Conservation (phyloP, 35 echinoderm and acorn worm species). For the Ophiothrix spiculata region DNA sequence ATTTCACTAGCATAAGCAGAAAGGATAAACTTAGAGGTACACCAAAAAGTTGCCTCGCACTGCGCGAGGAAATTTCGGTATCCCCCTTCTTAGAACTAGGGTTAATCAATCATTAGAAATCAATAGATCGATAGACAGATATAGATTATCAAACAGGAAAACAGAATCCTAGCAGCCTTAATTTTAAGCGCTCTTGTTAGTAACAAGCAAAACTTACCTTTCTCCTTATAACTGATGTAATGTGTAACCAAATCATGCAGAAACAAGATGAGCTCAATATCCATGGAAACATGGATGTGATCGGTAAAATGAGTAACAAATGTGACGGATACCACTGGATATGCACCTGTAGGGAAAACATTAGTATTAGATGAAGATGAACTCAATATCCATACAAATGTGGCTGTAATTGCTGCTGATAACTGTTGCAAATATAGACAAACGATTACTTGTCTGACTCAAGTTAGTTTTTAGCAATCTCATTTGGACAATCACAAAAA, state of each 20-base stretch:
- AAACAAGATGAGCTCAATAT: constrained; percentile 91
- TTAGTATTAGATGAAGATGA: no score
- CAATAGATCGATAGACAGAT: background rate
- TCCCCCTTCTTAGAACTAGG: background rate
- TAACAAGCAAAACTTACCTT: constrained; percentile 50
- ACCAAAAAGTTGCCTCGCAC: background rate
- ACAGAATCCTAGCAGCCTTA: no score
- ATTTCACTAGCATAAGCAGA: no score
- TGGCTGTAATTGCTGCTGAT: no score
- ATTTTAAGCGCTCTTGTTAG: no score
- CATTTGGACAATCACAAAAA: no score
- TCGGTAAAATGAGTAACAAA: constrained; percentile 97
- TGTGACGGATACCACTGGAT: constrained; percentile 64
- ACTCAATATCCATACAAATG: no score
- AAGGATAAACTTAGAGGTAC: no score
- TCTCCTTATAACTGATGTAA: constrained; percentile 94
- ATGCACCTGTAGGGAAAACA: constrained; percentile 32
- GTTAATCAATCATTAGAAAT: background rate
- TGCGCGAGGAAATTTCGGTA: background rate
- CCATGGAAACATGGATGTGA: constrained; percentile 95
- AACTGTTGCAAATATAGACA: no score
- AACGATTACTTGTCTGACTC: no score
- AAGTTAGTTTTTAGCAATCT: no score
- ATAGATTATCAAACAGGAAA: no score
- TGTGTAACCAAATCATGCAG: constrained; percentile 84